Conservation (phyloP, 2,113 vertebrate species). For the Forbesichthys papilliferus region DNA sequence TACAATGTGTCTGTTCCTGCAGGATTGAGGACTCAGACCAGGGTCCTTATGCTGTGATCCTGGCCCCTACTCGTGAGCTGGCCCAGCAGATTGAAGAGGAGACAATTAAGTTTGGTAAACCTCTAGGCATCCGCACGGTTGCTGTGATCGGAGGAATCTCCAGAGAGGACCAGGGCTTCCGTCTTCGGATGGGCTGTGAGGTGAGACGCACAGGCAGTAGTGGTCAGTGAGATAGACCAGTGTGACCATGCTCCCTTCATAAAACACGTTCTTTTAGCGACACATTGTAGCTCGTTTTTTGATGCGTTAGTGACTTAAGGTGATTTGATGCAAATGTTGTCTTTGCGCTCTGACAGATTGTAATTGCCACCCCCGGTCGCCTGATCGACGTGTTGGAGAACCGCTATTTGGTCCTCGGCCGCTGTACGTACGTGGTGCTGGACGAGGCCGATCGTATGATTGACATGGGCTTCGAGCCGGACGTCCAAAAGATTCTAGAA, state of each 20-base stretch:
- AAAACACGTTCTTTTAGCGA: neutral
- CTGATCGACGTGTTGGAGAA: conserved; percentile 97
- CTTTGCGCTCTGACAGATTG: conserved; percentile 78
- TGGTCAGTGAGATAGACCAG: neutral
- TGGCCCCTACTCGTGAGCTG: conserved; percentile 96
- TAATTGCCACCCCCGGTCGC: conserved; percentile 94
- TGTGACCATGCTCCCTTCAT: neutral
- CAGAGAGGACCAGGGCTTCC: conserved; percentile 96
- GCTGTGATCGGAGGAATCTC: conserved; percentile 98
- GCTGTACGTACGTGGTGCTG: conserved; percentile 96
- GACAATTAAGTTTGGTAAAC: conserved; percentile 97
- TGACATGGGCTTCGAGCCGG: conserved; percentile 98
- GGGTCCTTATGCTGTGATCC: conserved; percentile 95
- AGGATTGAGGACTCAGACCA: conserved; percentile 98
- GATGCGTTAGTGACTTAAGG: neutral
- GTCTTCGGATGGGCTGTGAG: conserved; percentile 97
- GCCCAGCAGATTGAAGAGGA: conserved; percentile 99
- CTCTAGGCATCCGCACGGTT: conserved; percentile 93
- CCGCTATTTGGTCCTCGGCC: conserved; percentile 93
- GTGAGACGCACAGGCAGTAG: conserved; percentile 63
- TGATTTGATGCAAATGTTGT: too few relatives aligned
- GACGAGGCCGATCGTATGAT: conserved; percentile 98
- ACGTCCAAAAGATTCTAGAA: conserved; percentile 97
- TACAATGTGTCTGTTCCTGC: conserved; percentile 13
- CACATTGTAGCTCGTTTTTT: neutral